phyloP scores from a whole-genome alignment of 2,797 vertebrate species.

The Karalla daura region DNA sequence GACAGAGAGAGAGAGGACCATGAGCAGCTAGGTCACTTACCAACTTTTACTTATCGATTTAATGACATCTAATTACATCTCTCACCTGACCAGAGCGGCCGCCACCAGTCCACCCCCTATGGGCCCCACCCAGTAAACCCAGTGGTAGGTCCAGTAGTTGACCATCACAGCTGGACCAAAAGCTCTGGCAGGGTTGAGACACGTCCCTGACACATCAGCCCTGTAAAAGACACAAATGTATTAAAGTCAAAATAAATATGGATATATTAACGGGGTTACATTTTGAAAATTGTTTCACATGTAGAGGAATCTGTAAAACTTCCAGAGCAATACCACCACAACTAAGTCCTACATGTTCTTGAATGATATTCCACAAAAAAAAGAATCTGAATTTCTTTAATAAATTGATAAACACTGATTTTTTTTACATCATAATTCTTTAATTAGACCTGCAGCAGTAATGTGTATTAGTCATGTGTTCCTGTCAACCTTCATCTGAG shows the following conservation, averaged over 20 bases:
- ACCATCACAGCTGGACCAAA: conserved; percentile 88
- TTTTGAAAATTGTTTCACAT: background rate
- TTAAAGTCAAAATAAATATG: too few species aligned
- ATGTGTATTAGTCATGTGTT: too few species aligned
- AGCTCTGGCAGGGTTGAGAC: conserved; percentile 91
- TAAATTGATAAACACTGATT: too few species aligned
- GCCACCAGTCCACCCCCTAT: conserved; percentile 81
- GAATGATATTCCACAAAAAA: background rate
- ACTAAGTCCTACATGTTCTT: background rate
- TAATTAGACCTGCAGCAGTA: too few species aligned
- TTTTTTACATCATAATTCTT: too few species aligned
- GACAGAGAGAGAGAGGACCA: background rate
- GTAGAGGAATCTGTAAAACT: background rate
- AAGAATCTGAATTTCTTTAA: too few species aligned
- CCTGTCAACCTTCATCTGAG: background rate
- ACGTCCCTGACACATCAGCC: conserved; percentile 86
- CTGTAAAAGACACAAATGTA: too few species aligned
- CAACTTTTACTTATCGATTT: background rate
- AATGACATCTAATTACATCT: conserved; percentile 11
- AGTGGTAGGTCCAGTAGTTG: conserved; percentile 88
- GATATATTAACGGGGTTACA: too few species aligned
- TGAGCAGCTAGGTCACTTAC: rapidly evolving
- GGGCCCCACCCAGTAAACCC: conserved; percentile 93
- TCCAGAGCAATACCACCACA: background rate
- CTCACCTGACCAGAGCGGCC: conserved; percentile 70